phyloP scores from a whole-genome alignment of 1,140 invertebrate species.

The Zophobas atratus region DNA sequence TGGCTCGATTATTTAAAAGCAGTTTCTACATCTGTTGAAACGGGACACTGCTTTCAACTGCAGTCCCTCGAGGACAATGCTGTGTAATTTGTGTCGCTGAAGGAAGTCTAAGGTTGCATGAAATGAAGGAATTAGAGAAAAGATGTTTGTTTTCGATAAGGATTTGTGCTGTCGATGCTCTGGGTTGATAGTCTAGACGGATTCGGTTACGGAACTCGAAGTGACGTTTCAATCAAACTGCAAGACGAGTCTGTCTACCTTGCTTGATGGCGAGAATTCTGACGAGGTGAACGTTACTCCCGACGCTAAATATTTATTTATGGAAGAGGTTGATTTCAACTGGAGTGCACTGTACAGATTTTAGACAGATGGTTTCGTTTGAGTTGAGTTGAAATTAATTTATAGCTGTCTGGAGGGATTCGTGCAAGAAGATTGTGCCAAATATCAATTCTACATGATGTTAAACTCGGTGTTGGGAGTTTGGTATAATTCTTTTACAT shows the following conservation, averaged over 20 bases:
- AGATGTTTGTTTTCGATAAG: conserved; percentile 51
- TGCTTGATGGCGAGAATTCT: conserved; percentile 8
- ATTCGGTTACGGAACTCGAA: conserved; percentile 23
- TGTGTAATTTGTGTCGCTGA: conserved; percentile 49
- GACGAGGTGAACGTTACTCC: conserved; percentile 8
- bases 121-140: conserved; percentile 52
- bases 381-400: too few relatives aligned
- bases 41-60: conserved; percentile 37
- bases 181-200: conserved; percentile 25
- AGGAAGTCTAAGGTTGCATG: conserved; percentile 52
- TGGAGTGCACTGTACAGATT: neutral
- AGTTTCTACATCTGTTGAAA: conserved; percentile 51
- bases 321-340: neutral
- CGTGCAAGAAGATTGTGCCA: too few relatives aligned
- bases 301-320: conserved; percentile 31
- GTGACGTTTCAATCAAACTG: conserved; percentile 25
- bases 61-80: conserved; percentile 46
- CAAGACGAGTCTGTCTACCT: neutral
- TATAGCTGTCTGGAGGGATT: too few relatives aligned
- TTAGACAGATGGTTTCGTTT: neutral
- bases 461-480: too few relatives aligned
- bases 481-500: too few relatives aligned
- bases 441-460: too few relatives aligned
- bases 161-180: conserved; percentile 22
- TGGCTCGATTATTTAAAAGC: conserved; percentile 43